A percentile compares a stretch with the other conserved stretches of the same genome.
Conservation (phyloP, 2,888 invertebrate species). For the Pseudoips prasinana region DNA sequence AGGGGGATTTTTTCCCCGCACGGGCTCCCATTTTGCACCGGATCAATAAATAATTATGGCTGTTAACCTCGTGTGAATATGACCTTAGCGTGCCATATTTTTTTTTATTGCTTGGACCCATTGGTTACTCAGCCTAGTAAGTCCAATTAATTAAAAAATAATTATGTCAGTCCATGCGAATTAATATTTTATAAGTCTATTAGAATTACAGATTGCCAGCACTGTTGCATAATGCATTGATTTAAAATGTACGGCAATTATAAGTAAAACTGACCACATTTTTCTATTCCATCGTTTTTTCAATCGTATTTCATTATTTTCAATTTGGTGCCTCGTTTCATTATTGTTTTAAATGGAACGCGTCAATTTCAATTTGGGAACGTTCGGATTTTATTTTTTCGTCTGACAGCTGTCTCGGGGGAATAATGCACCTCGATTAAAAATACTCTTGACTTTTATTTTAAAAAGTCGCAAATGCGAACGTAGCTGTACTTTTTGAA, state of each 20-base stretch:
- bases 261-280: conserved; percentile 19
- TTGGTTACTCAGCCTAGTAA: neutral
- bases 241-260: neutral
- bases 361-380: conserved; percentile 75
- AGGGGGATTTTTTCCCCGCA: conserved; percentile 47
- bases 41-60: conserved; percentile 65
- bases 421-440: conserved; percentile 47
- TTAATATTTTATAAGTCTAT: neutral
- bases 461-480: conserved; percentile 13
- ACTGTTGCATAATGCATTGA: no score
- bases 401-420: conserved; percentile 53
- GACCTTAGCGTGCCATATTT: conserved; percentile 48
- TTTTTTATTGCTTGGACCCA: conserved; percentile 1
- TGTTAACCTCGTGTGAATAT: conserved; percentile 64
- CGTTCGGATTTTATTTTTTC: conserved; percentile 56
- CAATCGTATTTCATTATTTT: conserved; percentile 71
- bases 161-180: conserved; percentile 1
- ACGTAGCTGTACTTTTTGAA: conserved; percentile 14
- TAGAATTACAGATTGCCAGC: no score
- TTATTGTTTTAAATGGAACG: conserved; percentile 77
- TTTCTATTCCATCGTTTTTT: conserved; percentile 32
- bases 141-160: conserved; percentile 10
- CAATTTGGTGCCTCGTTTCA: conserved; percentile 59
- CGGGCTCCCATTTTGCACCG: conserved; percentile 52
- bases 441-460: conserved; percentile 31